These are phyloP conservation scores for Pionites leucogaster DNA, from an alignment of 2,113 vertebrate genomes.

Conservation along the genomic window DNA sequence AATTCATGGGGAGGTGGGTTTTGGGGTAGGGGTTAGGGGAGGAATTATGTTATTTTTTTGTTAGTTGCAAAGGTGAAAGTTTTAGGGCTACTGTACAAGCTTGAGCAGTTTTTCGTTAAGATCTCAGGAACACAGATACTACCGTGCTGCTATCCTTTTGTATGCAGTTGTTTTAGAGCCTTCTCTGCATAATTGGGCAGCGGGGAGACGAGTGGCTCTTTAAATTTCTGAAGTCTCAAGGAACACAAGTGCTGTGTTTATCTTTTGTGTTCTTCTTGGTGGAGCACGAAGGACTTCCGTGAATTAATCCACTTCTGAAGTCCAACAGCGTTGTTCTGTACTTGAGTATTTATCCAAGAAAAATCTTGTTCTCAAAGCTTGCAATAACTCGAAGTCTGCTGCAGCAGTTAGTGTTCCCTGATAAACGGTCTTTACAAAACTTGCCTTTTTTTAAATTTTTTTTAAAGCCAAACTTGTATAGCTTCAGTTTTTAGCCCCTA, in stretches of 20 bases:
- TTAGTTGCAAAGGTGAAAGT: neutral
- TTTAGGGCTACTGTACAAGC: neutral
- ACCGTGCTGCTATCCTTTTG: neutral
- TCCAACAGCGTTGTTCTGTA: neutral
- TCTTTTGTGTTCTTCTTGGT: neutral
- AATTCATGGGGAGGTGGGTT: neutral
- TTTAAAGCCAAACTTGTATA: neutral
- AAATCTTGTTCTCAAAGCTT: neutral
- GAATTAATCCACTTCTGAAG: neutral
- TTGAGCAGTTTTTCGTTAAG: neutral
- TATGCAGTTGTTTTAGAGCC: neutral
- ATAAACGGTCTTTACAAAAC: neutral
- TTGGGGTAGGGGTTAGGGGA: neutral
- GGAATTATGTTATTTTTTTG: neutral
- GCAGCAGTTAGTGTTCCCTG: neutral
- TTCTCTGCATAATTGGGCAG: neutral
- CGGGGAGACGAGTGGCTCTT: rapidly evolving
- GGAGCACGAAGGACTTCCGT: neutral
- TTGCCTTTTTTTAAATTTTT: neutral
- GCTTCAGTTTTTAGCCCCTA: neutral
- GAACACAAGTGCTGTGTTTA: neutral
- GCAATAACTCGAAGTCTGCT: rapidly evolving
- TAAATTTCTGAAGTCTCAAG: neutral
- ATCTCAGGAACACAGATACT: neutral
- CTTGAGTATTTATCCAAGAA: neutral